Evolutionary conservation across 2,113 vertebrate genomes (phyloP).

Genomic region (Mobula birostris): DNA sequence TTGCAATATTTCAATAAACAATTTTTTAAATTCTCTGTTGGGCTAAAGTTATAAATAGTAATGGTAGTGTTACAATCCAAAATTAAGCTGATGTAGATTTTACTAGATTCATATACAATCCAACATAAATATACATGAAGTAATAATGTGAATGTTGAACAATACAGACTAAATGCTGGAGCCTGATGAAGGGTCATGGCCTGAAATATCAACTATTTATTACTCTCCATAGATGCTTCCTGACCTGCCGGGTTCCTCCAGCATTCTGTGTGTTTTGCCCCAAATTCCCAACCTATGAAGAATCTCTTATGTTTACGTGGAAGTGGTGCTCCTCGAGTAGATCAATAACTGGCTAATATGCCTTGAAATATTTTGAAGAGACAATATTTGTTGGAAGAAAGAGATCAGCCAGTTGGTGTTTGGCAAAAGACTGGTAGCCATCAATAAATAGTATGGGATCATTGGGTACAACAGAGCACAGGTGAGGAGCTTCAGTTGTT

Average conservation of each 20-base stretch:
- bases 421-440: neutral
- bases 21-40: neutral
- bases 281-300: too few species aligned
- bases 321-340: neutral
- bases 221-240: too few species aligned
- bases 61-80: neutral
- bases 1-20: neutral
- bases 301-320: too few species aligned
- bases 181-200: too few species aligned
- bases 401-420: neutral
- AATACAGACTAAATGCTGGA: too few species aligned
- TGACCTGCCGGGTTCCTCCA: too few species aligned
- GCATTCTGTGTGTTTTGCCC: too few species aligned
- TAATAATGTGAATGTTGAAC: neutral
- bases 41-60: neutral
- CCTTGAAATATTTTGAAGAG: neutral
- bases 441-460: neutral
- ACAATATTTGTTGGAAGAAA: neutral
- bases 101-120: neutral
- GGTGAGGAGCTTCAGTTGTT: neutral
- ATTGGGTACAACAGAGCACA: neutral
- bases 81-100: neutral
- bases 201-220: too few species aligned
- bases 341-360: neutral
- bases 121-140: neutral